Evolutionary conservation across 2,113 vertebrate genomes (phyloP).

Genomic region (Actinemys pallida): DNA sequence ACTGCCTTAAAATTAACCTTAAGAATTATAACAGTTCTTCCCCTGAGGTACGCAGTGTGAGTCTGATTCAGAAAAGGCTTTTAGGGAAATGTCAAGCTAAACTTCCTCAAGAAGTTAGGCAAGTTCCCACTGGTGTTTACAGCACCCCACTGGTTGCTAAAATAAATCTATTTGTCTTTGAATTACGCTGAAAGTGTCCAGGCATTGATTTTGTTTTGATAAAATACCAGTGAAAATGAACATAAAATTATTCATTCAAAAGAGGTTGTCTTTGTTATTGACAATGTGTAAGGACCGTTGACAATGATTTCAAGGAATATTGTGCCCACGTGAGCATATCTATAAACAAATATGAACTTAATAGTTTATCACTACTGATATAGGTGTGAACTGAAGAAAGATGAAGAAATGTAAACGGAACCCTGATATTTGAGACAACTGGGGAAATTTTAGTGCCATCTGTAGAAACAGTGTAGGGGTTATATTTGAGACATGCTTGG

Average conservation of each 20-base stretch:
- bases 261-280: background rate
- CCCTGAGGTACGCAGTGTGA: background rate
- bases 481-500: background rate
- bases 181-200: background rate
- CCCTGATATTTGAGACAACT: background rate
- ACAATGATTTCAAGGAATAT: background rate
- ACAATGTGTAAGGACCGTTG: background rate
- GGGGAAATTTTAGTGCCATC: background rate
- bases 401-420: background rate
- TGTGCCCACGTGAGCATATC: background rate
- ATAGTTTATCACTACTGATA: background rate
- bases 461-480: background rate
- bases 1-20: background rate
- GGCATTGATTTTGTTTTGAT: background rate
- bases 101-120: background rate
- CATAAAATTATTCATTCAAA: background rate
- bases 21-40: background rate
- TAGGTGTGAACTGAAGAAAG: background rate
- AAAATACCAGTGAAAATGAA: background rate
- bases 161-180: background rate
- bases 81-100: background rate
- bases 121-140: background rate
- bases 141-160: background rate
- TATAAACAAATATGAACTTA: background rate
- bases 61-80: background rate